A percentile compares a stretch with the other conserved stretches of the same genome.
phyloP scores from a whole-genome alignment of 2,797 vertebrate species.

The Selene dorsalis region DNA sequence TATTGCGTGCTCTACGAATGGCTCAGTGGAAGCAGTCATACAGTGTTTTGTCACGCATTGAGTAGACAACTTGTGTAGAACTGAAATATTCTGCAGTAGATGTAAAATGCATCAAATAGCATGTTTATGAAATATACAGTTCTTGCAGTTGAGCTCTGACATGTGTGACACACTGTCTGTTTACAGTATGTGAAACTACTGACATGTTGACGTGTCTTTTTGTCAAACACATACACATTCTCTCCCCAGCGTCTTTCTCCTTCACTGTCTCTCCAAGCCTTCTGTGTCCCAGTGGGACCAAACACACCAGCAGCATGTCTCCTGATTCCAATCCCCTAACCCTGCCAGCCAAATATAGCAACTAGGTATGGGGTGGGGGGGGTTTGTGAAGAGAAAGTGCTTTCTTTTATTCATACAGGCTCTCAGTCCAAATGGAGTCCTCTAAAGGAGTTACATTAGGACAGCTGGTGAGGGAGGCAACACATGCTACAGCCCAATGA shows the following conservation, averaged over 20 bases:
- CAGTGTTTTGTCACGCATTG: constrained; percentile 13
- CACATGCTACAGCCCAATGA: constrained; percentile 58
- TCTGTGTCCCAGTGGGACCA: constrained; percentile 9
- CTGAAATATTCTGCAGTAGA: not conserved
- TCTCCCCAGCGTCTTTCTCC: not conserved
- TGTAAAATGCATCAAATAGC: not conserved
- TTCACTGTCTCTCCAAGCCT: not conserved
- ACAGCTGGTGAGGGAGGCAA: constrained; percentile 76
- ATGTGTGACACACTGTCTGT: constrained; percentile 17
- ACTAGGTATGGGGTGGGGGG: constrained; percentile 8
- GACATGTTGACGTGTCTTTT: constrained; percentile 27
- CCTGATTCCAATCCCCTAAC: constrained; percentile 37
- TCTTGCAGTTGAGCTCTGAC: constrained; percentile 15
- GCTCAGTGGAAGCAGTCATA: not conserved
- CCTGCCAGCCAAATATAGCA: constrained; percentile 68
- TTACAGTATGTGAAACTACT: constrained; percentile 5
- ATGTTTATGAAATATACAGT: not conserved
- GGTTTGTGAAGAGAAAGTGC: constrained; percentile 28
- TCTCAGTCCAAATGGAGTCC: constrained; percentile 70
- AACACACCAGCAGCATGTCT: constrained; percentile 41
- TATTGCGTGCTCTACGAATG: constrained; percentile 12
- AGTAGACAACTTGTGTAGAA: not conserved
- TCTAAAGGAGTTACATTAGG: constrained; percentile 73
- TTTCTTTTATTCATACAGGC: constrained; percentile 78
- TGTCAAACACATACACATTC: constrained; percentile 4